These are phyloP conservation scores for Leptopilina syphax DNA, from an alignment of 2,888 invertebrate genomes.

Conservation along the genomic window DNA sequence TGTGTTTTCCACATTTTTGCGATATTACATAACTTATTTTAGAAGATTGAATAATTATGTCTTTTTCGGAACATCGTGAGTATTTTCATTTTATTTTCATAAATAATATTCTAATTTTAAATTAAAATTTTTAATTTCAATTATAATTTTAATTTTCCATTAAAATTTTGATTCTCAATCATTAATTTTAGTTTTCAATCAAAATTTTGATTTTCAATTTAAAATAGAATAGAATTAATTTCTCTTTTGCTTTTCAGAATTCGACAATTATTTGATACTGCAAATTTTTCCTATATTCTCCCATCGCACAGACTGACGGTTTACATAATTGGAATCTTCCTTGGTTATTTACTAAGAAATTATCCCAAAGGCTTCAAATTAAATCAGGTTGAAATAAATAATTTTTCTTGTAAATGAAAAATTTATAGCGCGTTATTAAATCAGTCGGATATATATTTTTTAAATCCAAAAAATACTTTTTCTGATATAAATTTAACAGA, in stretches of 20 bases:
- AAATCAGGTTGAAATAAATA: slow-evolving; percentile 74
- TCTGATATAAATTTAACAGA: too few relatives aligned
- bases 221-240: too few relatives aligned
- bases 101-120: not conserved
- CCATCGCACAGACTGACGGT: slow-evolving; percentile 83
- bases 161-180: too few relatives aligned
- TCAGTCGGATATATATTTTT: too few relatives aligned
- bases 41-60: slow-evolving; percentile 82
- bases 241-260: slow-evolving; percentile 76
- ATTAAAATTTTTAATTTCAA: not conserved
- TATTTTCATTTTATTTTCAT: slow-evolving; percentile 21
- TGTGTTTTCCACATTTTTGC: slow-evolving; percentile 79
- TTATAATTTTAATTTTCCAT: too few relatives aligned
- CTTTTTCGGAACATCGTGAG: slow-evolving; percentile 85
- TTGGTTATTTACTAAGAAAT: slow-evolving; percentile 80
- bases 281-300: slow-evolving; percentile 83
- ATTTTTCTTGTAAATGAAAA: not conserved
- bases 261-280: slow-evolving; percentile 82
- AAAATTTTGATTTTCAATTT: too few relatives aligned
- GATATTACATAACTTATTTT: slow-evolving; percentile 81
- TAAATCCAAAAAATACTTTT: too few relatives aligned
- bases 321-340: slow-evolving; percentile 83
- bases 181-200: too few relatives aligned
- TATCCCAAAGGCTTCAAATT: slow-evolving; percentile 76
- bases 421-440: too few relatives aligned